phyloP scores from a whole-genome alignment of 2,888 invertebrate genomes.

The Exephanes ischioxanthus region DNA sequence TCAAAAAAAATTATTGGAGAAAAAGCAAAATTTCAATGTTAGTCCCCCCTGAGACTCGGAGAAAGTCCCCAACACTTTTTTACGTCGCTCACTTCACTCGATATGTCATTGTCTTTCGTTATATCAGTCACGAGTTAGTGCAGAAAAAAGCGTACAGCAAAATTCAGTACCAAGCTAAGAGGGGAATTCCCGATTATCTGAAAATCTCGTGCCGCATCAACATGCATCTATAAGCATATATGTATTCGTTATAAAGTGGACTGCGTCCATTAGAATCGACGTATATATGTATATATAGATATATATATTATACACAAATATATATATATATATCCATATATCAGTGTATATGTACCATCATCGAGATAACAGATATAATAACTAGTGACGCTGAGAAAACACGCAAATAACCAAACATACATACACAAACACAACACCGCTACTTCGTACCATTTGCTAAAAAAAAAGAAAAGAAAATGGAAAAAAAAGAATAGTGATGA shows the following conservation, averaged over 20 bases:
- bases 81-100: slow-evolving; percentile 3
- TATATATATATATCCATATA: no score
- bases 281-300: no score
- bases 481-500: slow-evolving; percentile 9
- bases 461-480: not conserved
- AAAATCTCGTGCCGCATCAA: not conserved
- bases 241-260: not conserved
- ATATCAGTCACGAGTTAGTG: not conserved
- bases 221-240: not conserved
- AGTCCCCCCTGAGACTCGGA: not conserved
- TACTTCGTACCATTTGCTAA: not conserved
- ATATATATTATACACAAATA: no score
- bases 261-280: no score
- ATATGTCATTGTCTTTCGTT: slow-evolving; percentile 24
- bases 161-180: slow-evolving; percentile 1
- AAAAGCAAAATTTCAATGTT: not conserved
- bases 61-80: not conserved
- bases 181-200: not conserved
- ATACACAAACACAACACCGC: not conserved
- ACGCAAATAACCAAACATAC: slow-evolving; percentile 4
- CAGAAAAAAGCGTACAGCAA: not conserved
- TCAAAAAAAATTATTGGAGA: not conserved
- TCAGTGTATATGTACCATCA: not conserved
- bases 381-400: not conserved
- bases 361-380: slow-evolving; percentile 5